phyloP scores from a whole-genome alignment of 2,113 vertebrate genomes.

The Toxotes jaculatrix region DNA sequence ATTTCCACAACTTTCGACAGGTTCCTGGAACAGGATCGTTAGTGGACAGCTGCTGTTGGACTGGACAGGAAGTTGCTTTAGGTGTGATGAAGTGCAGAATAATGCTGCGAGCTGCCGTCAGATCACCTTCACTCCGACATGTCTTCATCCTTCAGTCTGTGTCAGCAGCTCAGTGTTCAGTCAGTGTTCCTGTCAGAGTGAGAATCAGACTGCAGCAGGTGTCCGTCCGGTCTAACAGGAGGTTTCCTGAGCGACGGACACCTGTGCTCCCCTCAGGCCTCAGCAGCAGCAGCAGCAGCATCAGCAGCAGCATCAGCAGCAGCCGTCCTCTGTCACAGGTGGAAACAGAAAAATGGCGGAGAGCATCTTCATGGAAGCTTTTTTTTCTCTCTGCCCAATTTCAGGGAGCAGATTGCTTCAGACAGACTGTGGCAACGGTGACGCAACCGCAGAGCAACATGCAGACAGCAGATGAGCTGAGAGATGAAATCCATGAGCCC shows the following conservation, averaged over 20 bases:
- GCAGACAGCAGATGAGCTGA: constrained; percentile 9
- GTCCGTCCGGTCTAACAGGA: neutral
- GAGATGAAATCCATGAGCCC: neutral
- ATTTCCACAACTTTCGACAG: neutral
- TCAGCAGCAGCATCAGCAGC: neutral
- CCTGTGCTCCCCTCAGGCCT: neutral
- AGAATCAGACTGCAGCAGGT: neutral
- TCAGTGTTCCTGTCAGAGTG: neutral
- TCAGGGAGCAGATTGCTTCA: constrained; percentile 33
- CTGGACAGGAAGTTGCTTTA: neutral
- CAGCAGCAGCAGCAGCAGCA: neutral
- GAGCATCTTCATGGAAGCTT: neutral
- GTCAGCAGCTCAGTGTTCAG: neutral
- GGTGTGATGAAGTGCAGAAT: neutral
- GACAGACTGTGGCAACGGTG: neutral
- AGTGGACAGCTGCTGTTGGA: too few species aligned
- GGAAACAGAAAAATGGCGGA: neutral
- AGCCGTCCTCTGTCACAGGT: neutral
- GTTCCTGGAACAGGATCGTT: neutral
- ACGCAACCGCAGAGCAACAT: constrained; percentile 34
- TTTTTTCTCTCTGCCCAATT: constrained; percentile 7
- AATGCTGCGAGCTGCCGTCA: constrained; percentile 10
- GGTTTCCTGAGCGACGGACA: neutral
- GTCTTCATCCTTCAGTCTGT: neutral
- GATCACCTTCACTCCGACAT: rapidly evolving